Base-by-base conservation (phyloP, 2,113 vertebrate genomes). In the Pica pica region DNA sequence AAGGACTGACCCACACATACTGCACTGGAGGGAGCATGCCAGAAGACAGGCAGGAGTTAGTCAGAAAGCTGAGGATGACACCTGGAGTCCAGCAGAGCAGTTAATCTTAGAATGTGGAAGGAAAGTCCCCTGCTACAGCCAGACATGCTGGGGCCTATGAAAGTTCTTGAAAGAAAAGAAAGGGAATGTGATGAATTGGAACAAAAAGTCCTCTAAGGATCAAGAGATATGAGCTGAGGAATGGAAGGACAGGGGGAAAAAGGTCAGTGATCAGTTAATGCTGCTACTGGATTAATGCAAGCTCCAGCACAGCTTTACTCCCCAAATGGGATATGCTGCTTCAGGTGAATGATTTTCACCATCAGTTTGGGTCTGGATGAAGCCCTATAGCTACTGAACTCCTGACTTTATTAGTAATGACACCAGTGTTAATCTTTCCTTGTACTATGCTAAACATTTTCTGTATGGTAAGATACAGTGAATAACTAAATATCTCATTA, bases 141-240 rank as follows among this genome's bases (percentile, higher is more conserved):
- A 18, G 33, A 28, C 7, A 0, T 37, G 39, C 11, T 37, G 30
- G 10, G 12, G 11, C 10, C 37, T 73, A 2, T 1, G 1, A 16
- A 41, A 50, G 15, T 7, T 50, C 64, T 79, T 59, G 42, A 61
- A 89, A 60, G 60, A 75, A 67, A 69, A 74, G 69, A 17, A 57
- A 37, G 0, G 7, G 30, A 37, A 18, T 39, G 7, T 23, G 27
- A 39, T 56, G 18, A 82, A 60, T 14, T n/a, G 37, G 37, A 28
- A 44, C 13, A 57, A 61, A 57, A 91, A 33, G 5, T 11, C 11
- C 50, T 52, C 16, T 16, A n/a, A 61, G 7, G 27, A 44, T 65
- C 6, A 42, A 61, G 27, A 39, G 6, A 7, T 44, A 30, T 7
- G 30, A 74, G 11, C 16, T 65, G 39, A 70, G 30, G 13, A 82